Conservation (phyloP, 2,797 vertebrate genomes). For the Huso huso region DNA sequence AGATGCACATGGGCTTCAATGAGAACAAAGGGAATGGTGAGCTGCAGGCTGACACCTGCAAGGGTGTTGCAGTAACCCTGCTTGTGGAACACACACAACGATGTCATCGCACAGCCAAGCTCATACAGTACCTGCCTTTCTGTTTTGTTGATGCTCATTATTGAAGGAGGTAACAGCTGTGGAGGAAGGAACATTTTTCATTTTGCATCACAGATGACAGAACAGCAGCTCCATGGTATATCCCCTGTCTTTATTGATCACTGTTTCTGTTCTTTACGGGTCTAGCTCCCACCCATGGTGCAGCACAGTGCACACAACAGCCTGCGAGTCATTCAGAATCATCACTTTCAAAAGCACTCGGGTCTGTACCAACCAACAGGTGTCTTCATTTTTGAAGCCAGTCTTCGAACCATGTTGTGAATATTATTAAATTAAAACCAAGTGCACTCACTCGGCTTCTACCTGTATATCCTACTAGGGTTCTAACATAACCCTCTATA, state of each 20-base stretch:
- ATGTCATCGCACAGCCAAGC: constrained; percentile 61
- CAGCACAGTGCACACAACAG: background rate
- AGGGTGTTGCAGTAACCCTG: constrained; percentile 16
- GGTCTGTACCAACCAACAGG: no score
- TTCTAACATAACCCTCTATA: no score
- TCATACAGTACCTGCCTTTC: constrained; percentile 89
- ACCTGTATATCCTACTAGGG: no score
- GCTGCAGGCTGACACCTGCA: constrained; percentile 49
- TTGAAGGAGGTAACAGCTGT: constrained; percentile 79
- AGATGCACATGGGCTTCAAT: constrained; percentile 32
- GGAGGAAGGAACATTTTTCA: constrained; percentile 62
- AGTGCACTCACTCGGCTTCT: no score
- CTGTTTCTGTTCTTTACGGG: constrained; percentile 12
- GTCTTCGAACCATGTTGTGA: no score
- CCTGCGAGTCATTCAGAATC: background rate
- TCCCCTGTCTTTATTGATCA: no score
- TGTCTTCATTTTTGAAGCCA: no score
- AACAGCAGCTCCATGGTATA: no score
- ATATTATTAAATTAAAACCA: no score
- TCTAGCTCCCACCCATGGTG: background rate
- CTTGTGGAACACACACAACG: constrained; percentile 20
- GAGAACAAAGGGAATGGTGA: constrained; percentile 33
- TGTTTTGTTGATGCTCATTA: constrained; percentile 80
- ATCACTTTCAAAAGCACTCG: no score
- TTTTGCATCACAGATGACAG: background rate